phyloP scores from a whole-genome alignment of 2,888 invertebrate genomes.

The Drosophila trichaetosa region DNA sequence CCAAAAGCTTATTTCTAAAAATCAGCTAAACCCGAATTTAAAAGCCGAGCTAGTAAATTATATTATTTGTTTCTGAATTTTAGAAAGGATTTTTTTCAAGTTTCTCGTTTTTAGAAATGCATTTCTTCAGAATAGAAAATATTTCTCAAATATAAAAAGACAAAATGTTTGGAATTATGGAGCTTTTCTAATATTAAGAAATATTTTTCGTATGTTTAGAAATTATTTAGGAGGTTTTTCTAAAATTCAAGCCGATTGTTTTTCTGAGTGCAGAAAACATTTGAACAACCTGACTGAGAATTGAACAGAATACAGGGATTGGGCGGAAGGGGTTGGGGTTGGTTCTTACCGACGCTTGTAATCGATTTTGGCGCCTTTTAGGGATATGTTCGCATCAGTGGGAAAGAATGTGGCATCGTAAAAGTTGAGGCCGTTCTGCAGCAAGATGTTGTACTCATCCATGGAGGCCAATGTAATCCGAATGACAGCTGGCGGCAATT shows the following conservation, averaged over 20 bases:
- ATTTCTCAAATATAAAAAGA: neutral
- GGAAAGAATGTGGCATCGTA: slow-evolving; percentile 95
- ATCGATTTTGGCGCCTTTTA: slow-evolving; percentile 87
- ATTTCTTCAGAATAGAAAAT: neutral
- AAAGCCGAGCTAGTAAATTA: neutral
- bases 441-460: slow-evolving; percentile 91
- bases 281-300: neutral
- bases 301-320: neutral
- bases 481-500: slow-evolving; percentile 88
- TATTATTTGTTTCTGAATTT: neutral
- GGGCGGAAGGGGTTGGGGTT: neutral
- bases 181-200: neutral
- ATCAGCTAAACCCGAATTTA: neutral
- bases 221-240: neutral
- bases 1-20: neutral
- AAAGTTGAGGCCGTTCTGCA: slow-evolving; percentile 94
- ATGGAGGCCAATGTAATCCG: slow-evolving; percentile 91
- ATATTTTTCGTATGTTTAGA: neutral
- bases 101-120: neutral
- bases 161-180: neutral
- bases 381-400: slow-evolving; percentile 90
- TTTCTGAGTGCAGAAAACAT: neutral
- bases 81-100: too few relatives aligned
- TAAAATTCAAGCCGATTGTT: neutral
- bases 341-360: slow-evolving; percentile 84